A percentile compares a stretch with the other conserved stretches of the same genome.
These are phyloP conservation scores for Scalopus aquaticus DNA, from an alignment of 2,113 vertebrate species.

Conservation along the genomic window DNA sequence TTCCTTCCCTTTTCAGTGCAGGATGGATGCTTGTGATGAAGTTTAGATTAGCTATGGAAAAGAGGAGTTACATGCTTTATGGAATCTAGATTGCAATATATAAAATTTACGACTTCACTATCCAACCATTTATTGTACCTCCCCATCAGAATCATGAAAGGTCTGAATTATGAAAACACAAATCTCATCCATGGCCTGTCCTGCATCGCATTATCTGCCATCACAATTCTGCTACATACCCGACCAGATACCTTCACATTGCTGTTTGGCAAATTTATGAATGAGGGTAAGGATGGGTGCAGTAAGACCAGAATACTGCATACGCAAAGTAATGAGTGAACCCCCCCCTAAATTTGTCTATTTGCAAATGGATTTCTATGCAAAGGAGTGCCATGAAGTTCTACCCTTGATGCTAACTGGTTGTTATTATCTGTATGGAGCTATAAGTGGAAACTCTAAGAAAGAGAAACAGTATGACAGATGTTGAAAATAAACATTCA, in stretches of 20 bases:
- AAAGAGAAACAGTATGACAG: neutral
- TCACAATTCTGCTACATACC: neutral
- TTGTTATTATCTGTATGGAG: neutral
- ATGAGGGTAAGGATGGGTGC: neutral
- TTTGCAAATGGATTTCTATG: no score
- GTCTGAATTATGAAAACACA: neutral
- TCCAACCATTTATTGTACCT: neutral
- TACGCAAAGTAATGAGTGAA: neutral
- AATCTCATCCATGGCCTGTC: neutral
- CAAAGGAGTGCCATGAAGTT: neutral
- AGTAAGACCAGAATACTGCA: neutral
- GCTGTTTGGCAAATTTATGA: neutral
- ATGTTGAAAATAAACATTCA: neutral
- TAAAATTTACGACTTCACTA: neutral
- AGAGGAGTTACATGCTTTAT: neutral
- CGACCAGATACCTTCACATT: neutral
- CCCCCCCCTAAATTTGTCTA: neutral
- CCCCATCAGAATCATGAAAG: neutral
- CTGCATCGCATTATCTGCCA: neutral
- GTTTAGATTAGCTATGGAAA: neutral
- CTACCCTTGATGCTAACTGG: neutral
- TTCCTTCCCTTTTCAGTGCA: neutral
- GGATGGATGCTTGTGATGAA: neutral
- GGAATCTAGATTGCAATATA: neutral
- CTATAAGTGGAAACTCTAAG: neutral